Evolutionary conservation across 1,140 invertebrate genomes (phyloP).

Genomic region (Amphibalanus amphitrite): DNA sequence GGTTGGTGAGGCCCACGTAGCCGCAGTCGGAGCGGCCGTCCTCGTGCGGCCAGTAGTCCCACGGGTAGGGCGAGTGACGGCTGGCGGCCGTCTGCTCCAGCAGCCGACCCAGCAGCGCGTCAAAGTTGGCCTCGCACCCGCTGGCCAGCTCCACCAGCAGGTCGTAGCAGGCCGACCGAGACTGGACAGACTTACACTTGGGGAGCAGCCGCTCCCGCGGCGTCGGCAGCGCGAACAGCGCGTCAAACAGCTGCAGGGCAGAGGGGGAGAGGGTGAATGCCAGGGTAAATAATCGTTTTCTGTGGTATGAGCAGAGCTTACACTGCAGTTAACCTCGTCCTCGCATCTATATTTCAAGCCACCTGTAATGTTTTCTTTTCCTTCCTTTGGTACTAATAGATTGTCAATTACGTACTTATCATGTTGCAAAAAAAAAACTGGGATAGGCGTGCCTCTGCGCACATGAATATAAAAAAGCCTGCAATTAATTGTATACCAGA

Average conservation of each 20-base stretch:
- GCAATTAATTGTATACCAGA: no score
- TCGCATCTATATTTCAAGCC: no score
- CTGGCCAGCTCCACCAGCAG: slow-evolving; percentile 70
- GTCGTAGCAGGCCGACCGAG: slow-evolving; percentile 75
- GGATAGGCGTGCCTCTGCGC: no score
- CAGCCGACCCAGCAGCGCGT: background rate
- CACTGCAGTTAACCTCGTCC: no score
- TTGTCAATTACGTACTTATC: no score
- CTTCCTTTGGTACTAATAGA: no score
- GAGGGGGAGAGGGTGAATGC: background rate
- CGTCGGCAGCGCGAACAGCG: slow-evolving; percentile 73
- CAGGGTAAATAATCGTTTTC: no score
- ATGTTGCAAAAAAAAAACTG: no score
- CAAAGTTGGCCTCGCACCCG: slow-evolving; percentile 32
- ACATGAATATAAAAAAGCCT: no score
- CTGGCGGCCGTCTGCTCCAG: slow-evolving; percentile 28
- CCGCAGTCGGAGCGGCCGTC: slow-evolving; percentile 83
- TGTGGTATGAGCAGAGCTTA: no score
- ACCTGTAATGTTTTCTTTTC: no score
- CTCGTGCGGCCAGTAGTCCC: slow-evolving; percentile 94
- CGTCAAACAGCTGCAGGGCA: slow-evolving; percentile 51
- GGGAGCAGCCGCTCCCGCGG: slow-evolving; percentile 66
- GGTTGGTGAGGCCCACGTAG: slow-evolving; percentile 81
- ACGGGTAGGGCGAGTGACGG: slow-evolving; percentile 66
- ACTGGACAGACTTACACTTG: slow-evolving; percentile 77